Evolutionary conservation across 2,797 vertebrate species (phyloP).

Genomic region (Anas bernieri): DNA sequence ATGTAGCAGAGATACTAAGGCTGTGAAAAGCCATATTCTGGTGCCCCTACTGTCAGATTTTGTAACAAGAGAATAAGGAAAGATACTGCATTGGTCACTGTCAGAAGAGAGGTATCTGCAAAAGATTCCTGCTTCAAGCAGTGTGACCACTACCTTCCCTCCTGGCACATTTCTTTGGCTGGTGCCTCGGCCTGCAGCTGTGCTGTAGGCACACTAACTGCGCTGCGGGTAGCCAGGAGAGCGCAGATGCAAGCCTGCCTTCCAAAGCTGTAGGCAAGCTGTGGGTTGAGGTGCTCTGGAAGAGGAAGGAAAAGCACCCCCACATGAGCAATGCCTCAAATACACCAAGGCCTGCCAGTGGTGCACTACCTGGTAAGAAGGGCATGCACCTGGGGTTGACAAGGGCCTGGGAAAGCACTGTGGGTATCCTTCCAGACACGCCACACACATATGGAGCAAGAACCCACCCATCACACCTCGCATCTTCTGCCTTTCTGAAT

Average conservation of each 20-base stretch:
- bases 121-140: neutral
- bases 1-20: neutral
- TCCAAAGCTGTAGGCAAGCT: neutral
- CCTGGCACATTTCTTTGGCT: neutral
- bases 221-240: no score
- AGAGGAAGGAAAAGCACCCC: neutral
- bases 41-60: neutral
- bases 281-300: neutral
- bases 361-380: neutral
- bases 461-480: neutral
- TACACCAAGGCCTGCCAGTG: neutral
- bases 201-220: neutral
- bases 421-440: neutral
- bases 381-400: neutral
- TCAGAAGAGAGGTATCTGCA: neutral
- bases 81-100: neutral
- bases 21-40: neutral
- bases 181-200: neutral
- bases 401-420: neutral
- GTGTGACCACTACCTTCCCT: neutral
- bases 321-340: neutral
- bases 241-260: accelerated
- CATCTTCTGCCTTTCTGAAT: neutral
- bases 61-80: neutral
- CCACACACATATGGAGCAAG: neutral